Base-by-base conservation (phyloP, 2,888 invertebrate species). In the Drosophila anomelani region DNA sequence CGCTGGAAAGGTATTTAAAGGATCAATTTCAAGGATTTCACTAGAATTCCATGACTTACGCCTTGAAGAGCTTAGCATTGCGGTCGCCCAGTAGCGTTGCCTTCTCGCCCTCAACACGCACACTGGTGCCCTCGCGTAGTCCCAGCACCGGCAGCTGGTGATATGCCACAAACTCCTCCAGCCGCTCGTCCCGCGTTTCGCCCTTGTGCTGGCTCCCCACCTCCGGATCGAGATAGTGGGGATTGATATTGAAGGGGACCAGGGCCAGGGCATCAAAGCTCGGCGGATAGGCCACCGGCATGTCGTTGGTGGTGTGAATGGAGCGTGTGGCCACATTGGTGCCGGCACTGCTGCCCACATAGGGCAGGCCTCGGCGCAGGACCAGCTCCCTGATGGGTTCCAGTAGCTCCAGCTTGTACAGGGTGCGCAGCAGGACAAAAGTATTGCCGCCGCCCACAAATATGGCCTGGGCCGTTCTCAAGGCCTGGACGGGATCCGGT, bases 281-380 rank as follows among this genome's bases (percentile, higher is more conserved):
- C 32, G 96, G 96, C 44, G 96, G 96, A 91, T 94, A 95, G n/a
- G 94, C 94, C 66, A 97, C 96, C 5, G 97, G 97, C 97, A 97
- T 97, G 90, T 97, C 97, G 93, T 97, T 97, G 53, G 97, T 97
- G 6, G 97, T 97, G 84, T 95, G 94, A 81, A 97, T 97, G 78
- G 95, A 96, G 77, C 93, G 93, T 2, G 97, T 96, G 12, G 96
- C 96, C 15, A 97, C 96, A 93, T 97, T 97, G 15, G 96, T 96
- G 49, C 97, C 97, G 63, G 97, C 97, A 92, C 96, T 96, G 78
- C 95, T 95, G 17, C 96, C 96, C 71, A 97, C 95, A 83, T 96
- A 97, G 4, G 95, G 93, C 38, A 95, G 89, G 8, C 95, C 95
- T 53, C 95, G 94, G 85, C 94, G 90, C 49, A 95, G 84, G 3